phyloP scores from a whole-genome alignment of 2,797 vertebrate species.

The Cephalopachus bancanus region DNA sequence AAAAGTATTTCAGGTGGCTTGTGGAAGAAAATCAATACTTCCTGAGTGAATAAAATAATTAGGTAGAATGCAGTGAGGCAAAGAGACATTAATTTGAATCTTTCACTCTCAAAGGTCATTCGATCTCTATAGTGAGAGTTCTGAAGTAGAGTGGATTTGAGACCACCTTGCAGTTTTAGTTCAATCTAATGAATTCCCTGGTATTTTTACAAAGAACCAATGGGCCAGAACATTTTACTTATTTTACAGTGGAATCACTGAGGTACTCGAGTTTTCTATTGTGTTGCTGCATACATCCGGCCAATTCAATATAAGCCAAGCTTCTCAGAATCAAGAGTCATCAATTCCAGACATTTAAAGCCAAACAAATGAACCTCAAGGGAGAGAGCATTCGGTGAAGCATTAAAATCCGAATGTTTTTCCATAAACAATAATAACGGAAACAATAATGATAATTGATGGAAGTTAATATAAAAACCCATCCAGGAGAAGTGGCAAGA shows the following conservation, averaged over 20 bases:
- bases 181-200: not conserved
- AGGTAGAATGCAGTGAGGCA: not conserved
- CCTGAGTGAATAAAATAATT: not conserved
- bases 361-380: not conserved
- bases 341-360: not conserved
- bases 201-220: not conserved
- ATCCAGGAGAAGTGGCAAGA: no score
- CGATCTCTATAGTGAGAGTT: not conserved
- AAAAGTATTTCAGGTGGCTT: not conserved
- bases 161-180: not conserved
- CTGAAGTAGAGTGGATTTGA: not conserved
- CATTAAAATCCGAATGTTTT: not conserved
- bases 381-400: not conserved
- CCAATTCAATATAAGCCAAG: not conserved
- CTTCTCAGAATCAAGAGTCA: not conserved
- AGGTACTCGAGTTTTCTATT: not conserved
- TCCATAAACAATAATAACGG: not conserved
- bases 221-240: not conserved
- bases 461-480: not conserved
- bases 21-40: not conserved
- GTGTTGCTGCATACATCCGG: not conserved
- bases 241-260: not conserved
- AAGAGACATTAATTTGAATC: fast-evolving
- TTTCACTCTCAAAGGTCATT: not conserved
- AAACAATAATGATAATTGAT: not conserved